Conservation (phyloP, 1,140 invertebrate genomes). For the Drosophila navojoa region DNA sequence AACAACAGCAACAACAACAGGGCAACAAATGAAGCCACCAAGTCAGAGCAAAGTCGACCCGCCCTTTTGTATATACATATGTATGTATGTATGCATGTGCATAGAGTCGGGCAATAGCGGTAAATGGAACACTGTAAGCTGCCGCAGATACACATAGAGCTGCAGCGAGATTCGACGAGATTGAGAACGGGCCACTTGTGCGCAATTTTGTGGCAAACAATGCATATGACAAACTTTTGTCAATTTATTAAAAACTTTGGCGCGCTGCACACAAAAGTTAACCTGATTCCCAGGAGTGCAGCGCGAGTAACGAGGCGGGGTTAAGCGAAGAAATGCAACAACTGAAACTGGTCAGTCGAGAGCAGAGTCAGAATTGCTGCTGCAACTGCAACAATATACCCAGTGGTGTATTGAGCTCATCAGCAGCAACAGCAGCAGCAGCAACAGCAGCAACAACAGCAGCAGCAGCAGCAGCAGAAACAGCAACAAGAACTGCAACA, state of each 20-base stretch:
- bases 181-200: constrained; percentile 63
- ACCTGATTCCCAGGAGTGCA: constrained; percentile 74
- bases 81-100: too few species aligned
- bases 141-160: constrained; percentile 6
- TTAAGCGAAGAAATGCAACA: not conserved
- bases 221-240: constrained; percentile 82
- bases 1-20: too few species aligned
- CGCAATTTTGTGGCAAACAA: constrained; percentile 61
- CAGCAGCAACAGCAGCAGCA: constrained; percentile 21
- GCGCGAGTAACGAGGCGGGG: not conserved
- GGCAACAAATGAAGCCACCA: constrained; percentile 36
- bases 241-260: constrained; percentile 76
- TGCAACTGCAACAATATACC: constrained; percentile 18
- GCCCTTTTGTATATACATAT: too few species aligned
- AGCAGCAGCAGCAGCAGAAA: constrained; percentile 16
- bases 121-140: constrained; percentile 51
- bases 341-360: constrained; percentile 60
- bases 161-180: not conserved
- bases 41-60: not conserved
- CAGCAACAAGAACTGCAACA: constrained; percentile 15
- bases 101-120: constrained; percentile 13
- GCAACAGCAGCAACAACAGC: constrained; percentile 26
- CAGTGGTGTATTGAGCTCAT: constrained; percentile 33
- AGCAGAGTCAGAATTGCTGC: constrained; percentile 28
- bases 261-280: constrained; percentile 42